phyloP scores from a whole-genome alignment of 2,113 vertebrate species.

The Mesembrinibis cayennensis region DNA sequence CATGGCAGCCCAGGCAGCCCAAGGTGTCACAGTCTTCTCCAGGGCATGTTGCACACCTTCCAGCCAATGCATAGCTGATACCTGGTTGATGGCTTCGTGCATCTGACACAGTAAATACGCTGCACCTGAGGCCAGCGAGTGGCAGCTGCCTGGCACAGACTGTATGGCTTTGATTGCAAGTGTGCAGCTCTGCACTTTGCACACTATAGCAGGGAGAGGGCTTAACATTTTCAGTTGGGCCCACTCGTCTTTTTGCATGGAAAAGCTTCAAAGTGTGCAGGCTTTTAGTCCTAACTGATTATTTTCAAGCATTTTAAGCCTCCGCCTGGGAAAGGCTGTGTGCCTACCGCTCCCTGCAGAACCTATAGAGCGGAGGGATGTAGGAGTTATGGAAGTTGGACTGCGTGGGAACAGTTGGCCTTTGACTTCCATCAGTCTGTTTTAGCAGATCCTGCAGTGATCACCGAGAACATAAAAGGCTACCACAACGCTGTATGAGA shows the following conservation, averaged over 20 bases:
- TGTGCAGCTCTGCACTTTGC: background rate
- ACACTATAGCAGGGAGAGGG: background rate
- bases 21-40: background rate
- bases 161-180: fast-evolving
- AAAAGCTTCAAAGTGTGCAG: background rate
- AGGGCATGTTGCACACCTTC: background rate
- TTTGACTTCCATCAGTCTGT: background rate
- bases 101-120: background rate
- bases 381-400: background rate
- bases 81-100: background rate
- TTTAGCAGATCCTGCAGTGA: background rate
- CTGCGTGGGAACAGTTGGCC: background rate
- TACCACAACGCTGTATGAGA: background rate
- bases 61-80: background rate
- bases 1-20: background rate
- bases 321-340: background rate
- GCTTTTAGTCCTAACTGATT: background rate
- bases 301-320: background rate
- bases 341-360: background rate
- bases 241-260: background rate
- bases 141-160: background rate
- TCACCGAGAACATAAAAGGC: background rate
- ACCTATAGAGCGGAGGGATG: background rate
- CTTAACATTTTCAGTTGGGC: background rate
- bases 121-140: background rate